Base-by-base conservation (phyloP, 2,113 vertebrate genomes). In the Callopanchax toddi region DNA sequence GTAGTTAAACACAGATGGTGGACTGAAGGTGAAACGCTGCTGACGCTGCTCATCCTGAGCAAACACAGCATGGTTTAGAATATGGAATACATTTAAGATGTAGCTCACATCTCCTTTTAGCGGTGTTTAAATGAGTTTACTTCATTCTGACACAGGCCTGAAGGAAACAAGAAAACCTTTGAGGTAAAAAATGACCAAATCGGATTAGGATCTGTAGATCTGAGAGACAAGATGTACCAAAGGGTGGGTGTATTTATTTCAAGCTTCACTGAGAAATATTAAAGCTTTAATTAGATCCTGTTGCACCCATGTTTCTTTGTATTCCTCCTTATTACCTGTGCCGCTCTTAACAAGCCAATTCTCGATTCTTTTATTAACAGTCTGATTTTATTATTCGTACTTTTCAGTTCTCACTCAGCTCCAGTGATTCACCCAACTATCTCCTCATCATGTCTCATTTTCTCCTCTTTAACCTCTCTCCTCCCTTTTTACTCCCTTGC, bases 211-310 rank as follows among this genome's bases (percentile, higher is more conserved):
- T 52, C 42, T 45, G 66, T 53, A 42, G 53, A 40, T 20, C 48
- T 43, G 40, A n/a, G 16, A 42, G n/a, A 17, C 17, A 16, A n/a
- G n/a, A n/a, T n/a, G n/a, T n/a, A n/a, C n/a, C n/a, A n/a, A n/a
- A n/a, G n/a, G n/a, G n/a, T n/a, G 29, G 29, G 29, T 32, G 10
- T 1, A 9, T 32, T 32, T 32, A 32, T 7, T 32, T 45, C 2
- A 17, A 45, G 3, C n/a, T 20, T 51, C 59, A 34, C 42, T 10
- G 34, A n/a, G 10, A 77, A 55, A 59, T 46, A 3, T 59, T 69
- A 49, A 23, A 59, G 67, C 44, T 70, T 75, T 78, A 76, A 76
- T 76, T 60, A 59, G 54, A 52, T 18, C 34, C 17, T 34, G 54
- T 29, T 43, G 43, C 69, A 81, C 13, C 20, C 20, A 21, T 52